These are phyloP conservation scores for Triplophysa tibetana DNA, from an alignment of 2,113 vertebrate genomes.

Conservation along the genomic window DNA sequence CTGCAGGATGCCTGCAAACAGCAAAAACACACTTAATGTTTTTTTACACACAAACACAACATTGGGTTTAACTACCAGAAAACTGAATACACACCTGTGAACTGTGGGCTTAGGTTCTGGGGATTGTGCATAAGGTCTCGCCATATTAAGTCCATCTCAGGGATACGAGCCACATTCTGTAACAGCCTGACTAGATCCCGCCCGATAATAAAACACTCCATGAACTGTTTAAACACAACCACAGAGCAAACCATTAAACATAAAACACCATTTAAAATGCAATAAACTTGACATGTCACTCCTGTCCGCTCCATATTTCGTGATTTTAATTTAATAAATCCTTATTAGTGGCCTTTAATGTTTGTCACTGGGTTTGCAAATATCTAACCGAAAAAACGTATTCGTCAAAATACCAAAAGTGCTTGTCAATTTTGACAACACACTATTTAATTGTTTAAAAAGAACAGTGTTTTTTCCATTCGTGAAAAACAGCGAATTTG, in stretches of 20 bases:
- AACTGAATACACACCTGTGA: conserved; percentile 79
- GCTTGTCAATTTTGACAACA: no score
- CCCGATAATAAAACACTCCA: conserved; percentile 94
- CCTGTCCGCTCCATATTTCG: no score
- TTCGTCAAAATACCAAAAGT: no score
- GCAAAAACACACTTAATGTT: background rate
- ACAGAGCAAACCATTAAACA: background rate
- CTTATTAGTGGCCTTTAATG: no score
- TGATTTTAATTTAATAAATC: no score
- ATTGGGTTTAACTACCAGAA: background rate
- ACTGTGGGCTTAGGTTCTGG: conserved; percentile 87
- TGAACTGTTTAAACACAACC: conserved; percentile 73
- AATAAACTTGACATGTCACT: background rate
- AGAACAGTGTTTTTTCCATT: no score
- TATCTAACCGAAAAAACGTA: no score
- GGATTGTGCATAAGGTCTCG: conserved; percentile 93
- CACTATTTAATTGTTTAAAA: no score
- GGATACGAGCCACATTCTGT: conserved; percentile 93
- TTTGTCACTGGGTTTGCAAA: no score
- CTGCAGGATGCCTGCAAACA: conserved; percentile 84
- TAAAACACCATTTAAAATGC: background rate
- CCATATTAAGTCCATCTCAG: conserved; percentile 94
- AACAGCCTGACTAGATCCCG: conserved; percentile 91
- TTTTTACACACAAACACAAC: background rate
- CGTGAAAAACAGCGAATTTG: no score